phyloP scores from a whole-genome alignment of 2,888 invertebrate species.

The Netelia inedita region DNA sequence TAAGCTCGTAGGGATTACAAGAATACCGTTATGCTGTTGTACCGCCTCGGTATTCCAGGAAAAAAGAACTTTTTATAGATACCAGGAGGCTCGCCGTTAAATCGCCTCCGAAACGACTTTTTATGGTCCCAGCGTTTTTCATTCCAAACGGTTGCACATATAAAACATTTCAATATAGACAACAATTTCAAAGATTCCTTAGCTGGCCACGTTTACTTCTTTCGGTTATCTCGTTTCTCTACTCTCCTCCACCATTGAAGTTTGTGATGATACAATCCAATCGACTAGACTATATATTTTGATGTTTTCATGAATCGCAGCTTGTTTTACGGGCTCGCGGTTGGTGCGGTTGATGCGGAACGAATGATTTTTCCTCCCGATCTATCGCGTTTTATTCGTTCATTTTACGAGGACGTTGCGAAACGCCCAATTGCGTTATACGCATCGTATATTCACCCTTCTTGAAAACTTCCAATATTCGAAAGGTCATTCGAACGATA shows the following conservation, averaged over 20 bases:
- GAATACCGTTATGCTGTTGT: too few relatives aligned
- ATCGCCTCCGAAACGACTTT: conserved; percentile 1
- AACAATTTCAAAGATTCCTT: too few relatives aligned
- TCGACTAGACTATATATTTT: neutral
- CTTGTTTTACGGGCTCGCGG: neutral
- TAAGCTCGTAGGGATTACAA: too few relatives aligned
- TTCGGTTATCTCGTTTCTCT: too few relatives aligned
- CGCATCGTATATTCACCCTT: neutral
- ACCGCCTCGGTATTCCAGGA: too few relatives aligned
- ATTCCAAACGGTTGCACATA: too few relatives aligned
- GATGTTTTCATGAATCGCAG: neutral
- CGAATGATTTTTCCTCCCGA: neutral
- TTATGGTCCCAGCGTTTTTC: neutral
- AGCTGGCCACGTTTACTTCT: too few relatives aligned
- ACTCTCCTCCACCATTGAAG: too few relatives aligned
- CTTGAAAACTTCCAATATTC: neutral
- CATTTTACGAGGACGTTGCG: neutral
- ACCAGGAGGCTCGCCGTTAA: neutral
- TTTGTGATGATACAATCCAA: neutral
- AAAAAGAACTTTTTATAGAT: too few relatives aligned
- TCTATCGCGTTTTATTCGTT: neutral
- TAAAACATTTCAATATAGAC: too few relatives aligned
- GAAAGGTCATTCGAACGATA: neutral
- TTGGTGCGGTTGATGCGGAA: neutral
- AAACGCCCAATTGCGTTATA: neutral